Evolutionary conservation across 2,797 vertebrate species (phyloP).

Genomic region (Anabacerthia variegaticeps): DNA sequence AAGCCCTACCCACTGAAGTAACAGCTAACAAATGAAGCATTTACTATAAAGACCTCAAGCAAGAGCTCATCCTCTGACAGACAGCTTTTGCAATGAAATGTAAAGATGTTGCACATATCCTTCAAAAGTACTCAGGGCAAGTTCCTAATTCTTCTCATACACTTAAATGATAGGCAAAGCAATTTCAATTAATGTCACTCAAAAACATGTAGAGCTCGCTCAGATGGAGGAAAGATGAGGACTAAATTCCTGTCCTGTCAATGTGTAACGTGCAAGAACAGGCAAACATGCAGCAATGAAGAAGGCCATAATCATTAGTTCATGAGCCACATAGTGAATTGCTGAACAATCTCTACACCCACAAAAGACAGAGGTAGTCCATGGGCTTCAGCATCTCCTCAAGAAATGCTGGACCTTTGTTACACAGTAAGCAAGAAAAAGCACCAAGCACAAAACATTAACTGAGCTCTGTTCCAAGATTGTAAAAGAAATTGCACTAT

Average conservation of each 20-base stretch:
- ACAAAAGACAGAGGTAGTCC: background rate
- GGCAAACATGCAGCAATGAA: background rate
- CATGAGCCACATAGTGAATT: background rate
- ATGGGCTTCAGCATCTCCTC: background rate
- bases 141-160: background rate
- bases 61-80: background rate
- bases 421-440: background rate
- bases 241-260: background rate
- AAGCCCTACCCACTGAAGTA: background rate
- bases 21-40: background rate
- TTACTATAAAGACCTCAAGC: background rate
- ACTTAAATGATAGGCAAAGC: background rate
- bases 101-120: background rate
- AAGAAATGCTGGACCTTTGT: background rate
- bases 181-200: background rate
- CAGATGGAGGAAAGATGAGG: background rate
- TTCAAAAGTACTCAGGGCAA: background rate
- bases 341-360: background rate
- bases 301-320: background rate
- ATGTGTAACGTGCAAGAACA: background rate
- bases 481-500: background rate
- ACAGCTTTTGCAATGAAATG: background rate
- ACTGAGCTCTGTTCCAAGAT: background rate
- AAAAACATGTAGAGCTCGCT: background rate
- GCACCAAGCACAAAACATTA: background rate